Conservation (phyloP, 2,888 invertebrate genomes). For the Nymphalis c-album region DNA sequence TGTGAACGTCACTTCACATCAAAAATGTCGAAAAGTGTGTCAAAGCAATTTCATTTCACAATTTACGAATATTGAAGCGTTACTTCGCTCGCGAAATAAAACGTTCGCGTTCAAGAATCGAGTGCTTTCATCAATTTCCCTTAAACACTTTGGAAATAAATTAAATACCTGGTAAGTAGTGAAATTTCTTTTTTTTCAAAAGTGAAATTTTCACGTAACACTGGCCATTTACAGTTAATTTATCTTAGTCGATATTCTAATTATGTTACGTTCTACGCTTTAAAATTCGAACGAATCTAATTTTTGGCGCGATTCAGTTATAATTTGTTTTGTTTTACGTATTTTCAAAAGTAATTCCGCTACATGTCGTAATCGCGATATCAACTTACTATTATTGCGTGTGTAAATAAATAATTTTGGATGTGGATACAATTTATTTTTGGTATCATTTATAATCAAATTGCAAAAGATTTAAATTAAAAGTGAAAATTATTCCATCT, state of each 20-base stretch:
- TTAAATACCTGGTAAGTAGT: constrained; percentile 34
- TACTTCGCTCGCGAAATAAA: constrained; percentile 45
- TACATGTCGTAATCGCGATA: not conserved
- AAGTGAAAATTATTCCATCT: constrained; percentile 41
- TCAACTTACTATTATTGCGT: not conserved
- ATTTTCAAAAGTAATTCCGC: not conserved
- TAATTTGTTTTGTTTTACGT: not conserved
- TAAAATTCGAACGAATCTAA: not conserved
- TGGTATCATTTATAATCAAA: not conserved
- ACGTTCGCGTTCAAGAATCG: constrained; percentile 34
- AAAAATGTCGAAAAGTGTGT: constrained; percentile 68
- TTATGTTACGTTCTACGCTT: not conserved
- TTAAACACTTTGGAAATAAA: constrained; percentile 3
- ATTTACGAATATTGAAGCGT: constrained; percentile 47
- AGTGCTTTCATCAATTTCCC: constrained; percentile 15
- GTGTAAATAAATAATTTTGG: not conserved
- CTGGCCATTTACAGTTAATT: constrained; percentile 15
- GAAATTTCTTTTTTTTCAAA: constrained; percentile 45
- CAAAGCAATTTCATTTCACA: constrained; percentile 54
- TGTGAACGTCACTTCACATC: constrained; percentile 43
- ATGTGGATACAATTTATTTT: not conserved
- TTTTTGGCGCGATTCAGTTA: not conserved
- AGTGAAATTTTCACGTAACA: constrained; percentile 47
- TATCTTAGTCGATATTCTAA: constrained; percentile 1
- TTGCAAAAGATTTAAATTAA: constrained; percentile 12